A percentile compares a stretch with the other conserved stretches of the same genome.
Conservation (phyloP, 2,888 invertebrate genomes). For the Coecobrya sp. region DNA sequence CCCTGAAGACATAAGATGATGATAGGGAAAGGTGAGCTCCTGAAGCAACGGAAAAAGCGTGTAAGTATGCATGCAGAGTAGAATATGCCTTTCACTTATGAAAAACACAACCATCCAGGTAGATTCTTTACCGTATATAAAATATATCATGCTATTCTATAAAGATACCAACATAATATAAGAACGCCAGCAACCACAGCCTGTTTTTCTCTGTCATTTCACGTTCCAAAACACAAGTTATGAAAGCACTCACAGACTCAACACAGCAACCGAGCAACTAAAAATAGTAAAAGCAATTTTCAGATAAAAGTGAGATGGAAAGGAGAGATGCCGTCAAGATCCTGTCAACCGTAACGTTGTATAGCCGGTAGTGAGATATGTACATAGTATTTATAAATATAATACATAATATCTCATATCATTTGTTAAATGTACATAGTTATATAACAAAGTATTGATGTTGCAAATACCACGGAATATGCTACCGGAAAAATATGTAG, state of each 20-base stretch:
- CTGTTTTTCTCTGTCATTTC: constrained; percentile 54
- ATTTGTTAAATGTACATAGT: no score
- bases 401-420: background rate
- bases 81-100: background rate
- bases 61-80: background rate
- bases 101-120: background rate
- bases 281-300: constrained; percentile 67
- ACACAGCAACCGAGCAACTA: background rate
- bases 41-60: constrained; percentile 5
- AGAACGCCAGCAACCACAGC: constrained; percentile 43
- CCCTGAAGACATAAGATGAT: background rate
- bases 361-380: constrained; percentile 23
- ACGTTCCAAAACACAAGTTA: constrained; percentile 60
- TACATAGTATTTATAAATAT: background rate
- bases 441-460: no score
- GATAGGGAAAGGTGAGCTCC: constrained; percentile 30
- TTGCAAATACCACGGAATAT: no score
- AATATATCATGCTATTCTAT: background rate
- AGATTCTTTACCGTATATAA: background rate
- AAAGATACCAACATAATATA: no score
- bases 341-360: constrained; percentile 60
- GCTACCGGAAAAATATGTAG: no score
- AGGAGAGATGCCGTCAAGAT: constrained; percentile 53
- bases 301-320: constrained; percentile 56
- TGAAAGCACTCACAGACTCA: constrained; percentile 47